Evolutionary conservation across 30 jellyfish, hydroid and myxozoan genomes (phyloP).

Genomic region (Aurelia sp.): DNA sequence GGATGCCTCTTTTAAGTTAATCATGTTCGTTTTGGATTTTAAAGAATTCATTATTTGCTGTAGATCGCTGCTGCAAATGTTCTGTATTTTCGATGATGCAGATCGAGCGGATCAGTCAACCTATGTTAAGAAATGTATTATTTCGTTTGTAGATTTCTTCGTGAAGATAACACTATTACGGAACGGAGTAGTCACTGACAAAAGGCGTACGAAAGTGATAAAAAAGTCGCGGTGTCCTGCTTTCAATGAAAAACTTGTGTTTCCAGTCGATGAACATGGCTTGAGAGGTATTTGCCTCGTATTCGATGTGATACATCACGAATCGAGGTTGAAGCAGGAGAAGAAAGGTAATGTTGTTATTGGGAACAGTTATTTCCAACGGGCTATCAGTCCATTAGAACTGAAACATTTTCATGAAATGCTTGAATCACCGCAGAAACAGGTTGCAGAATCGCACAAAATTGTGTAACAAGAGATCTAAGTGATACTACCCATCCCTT

Average conservation of each 20-base stretch:
- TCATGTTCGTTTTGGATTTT: no score
- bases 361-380: conserved; percentile 64
- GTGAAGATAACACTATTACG: conserved; percentile 83
- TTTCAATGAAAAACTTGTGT: conserved; percentile 88
- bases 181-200: conserved; percentile 75
- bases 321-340: conserved; percentile 84
- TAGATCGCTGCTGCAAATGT: no score
- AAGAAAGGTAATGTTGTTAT: conserved; percentile 85
- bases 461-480: conserved; percentile 5
- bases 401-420: conserved; percentile 92
- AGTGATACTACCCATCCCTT: no score
- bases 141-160: conserved; percentile 65
- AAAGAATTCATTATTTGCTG: no score
- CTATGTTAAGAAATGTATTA: background rate
- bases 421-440: conserved; percentile 90
- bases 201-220: conserved; percentile 84
- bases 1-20: no score
- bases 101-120: no score
- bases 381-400: conserved; percentile 87
- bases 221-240: conserved; percentile 90
- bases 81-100: no score
- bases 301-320: conserved; percentile 88
- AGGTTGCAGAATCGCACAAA: conserved; percentile 94
- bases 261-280: conserved; percentile 87
- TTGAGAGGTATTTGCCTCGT: conserved; percentile 77